phyloP scores from a whole-genome alignment of 2,888 invertebrate species.

The Mimas tiliae region DNA sequence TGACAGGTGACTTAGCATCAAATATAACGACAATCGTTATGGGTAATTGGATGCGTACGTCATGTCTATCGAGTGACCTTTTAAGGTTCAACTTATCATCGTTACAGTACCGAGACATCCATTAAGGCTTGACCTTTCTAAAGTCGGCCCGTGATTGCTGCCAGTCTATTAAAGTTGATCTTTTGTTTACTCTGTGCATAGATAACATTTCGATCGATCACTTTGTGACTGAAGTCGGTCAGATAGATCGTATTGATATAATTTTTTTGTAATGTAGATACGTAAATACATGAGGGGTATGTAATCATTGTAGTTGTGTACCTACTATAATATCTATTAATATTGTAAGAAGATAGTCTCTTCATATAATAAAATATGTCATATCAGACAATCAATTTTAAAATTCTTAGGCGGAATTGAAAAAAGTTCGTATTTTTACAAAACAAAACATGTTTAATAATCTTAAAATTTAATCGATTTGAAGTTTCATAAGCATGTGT shows the following conservation, averaged over 20 bases:
- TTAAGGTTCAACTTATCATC: constrained; percentile 39
- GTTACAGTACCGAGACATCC: constrained; percentile 39
- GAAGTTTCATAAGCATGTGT: too few species aligned
- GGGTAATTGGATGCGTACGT: constrained; percentile 52
- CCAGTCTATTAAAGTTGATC: constrained; percentile 31
- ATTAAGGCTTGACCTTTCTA: constrained; percentile 45
- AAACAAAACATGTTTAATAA: too few species aligned
- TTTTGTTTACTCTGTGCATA: constrained; percentile 26
- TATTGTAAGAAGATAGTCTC: too few species aligned
- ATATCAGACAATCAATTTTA: too few species aligned
- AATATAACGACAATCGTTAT: constrained; percentile 41
- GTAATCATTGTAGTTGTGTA: too few species aligned
- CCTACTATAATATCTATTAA: too few species aligned
- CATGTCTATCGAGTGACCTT: constrained; percentile 46
- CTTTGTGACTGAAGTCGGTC: neutral
- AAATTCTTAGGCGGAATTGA: too few species aligned
- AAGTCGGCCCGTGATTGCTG: constrained; percentile 29
- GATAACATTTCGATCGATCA: neutral
- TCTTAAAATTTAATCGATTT: too few species aligned
- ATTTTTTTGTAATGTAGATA: neutral
- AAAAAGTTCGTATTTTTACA: too few species aligned
- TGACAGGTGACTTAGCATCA: constrained; percentile 25
- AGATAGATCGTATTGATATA: neutral
- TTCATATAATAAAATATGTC: too few species aligned
- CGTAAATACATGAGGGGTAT: too few species aligned